phyloP scores from a whole-genome alignment of 2,888 invertebrate genomes.

The Chouioia cunea region DNA sequence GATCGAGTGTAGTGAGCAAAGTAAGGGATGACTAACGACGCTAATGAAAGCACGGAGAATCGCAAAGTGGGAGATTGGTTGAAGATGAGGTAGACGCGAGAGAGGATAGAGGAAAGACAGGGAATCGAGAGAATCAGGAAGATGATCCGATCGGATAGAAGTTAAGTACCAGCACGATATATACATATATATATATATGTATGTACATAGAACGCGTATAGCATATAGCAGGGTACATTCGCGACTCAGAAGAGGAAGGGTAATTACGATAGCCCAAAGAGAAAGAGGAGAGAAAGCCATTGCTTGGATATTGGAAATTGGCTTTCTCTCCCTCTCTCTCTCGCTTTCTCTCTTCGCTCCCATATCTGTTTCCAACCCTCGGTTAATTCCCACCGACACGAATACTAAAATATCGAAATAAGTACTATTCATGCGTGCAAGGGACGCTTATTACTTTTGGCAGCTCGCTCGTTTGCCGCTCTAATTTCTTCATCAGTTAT shows the following conservation, averaged over 20 bases:
- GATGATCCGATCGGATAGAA: conserved; percentile 45
- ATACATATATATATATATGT: too few species aligned
- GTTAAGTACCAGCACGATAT: conserved; percentile 29
- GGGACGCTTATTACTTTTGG: conserved; percentile 48
- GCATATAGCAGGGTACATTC: background rate
- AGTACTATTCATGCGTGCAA: conserved; percentile 15
- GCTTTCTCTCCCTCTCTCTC: conserved; percentile 26
- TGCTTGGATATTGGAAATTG: conserved; percentile 58
- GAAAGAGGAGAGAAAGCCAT: conserved; percentile 44
- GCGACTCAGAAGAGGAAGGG: conserved; percentile 38
- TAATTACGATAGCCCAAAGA: conserved; percentile 42
- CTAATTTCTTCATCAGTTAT: conserved; percentile 1
- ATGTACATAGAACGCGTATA: background rate
- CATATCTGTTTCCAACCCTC: too few species aligned
- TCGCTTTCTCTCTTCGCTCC: conserved; percentile 38
- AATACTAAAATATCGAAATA: conserved; percentile 54
- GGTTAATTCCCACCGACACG: conserved; percentile 51
- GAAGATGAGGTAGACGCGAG: conserved; percentile 33
- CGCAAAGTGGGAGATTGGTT: conserved; percentile 35
- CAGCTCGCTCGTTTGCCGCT: conserved; percentile 50
- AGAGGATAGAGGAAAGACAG: conserved; percentile 31
- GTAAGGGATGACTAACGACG: too few species aligned
- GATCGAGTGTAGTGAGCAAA: too few species aligned
- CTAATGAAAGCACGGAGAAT: conserved; percentile 11
- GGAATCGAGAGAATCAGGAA: conserved; percentile 45